Conservation (phyloP, 2,888 invertebrate genomes). For the Linnaemya tessellans region DNA sequence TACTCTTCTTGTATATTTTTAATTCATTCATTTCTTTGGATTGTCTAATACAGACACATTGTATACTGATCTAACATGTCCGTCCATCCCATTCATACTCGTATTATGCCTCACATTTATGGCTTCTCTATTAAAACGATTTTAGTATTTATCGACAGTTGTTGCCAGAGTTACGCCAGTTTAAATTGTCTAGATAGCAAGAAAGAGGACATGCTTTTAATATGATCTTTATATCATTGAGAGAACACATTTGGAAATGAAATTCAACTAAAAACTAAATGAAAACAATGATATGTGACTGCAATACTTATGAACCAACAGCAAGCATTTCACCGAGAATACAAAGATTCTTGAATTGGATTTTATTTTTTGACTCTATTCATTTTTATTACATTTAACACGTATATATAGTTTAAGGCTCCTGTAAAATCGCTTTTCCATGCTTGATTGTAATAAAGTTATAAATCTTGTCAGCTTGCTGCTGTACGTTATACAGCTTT, state of each 20-base stretch:
- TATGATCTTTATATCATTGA: slow-evolving; percentile 62
- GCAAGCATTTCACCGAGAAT: background rate
- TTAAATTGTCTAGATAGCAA: slow-evolving; percentile 60
- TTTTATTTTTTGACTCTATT: slow-evolving; percentile 29
- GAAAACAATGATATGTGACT: slow-evolving; percentile 42
- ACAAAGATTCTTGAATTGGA: background rate
- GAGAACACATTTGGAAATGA: slow-evolving; percentile 42
- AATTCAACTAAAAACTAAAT: background rate
- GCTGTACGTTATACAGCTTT: slow-evolving; percentile 34
- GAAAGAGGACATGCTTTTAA: slow-evolving; percentile 69
- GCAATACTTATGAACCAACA: slow-evolving; percentile 13
- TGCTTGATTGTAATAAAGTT: slow-evolving; percentile 71
- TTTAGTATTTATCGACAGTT: slow-evolving; percentile 71
- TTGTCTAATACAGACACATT: slow-evolving; percentile 40
- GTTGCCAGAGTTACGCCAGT: slow-evolving; percentile 62
- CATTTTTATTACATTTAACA: slow-evolving; percentile 67
- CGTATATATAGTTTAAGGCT: slow-evolving; percentile 68
- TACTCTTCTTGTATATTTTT: background rate
- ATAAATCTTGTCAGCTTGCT: slow-evolving; percentile 69
- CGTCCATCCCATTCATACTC: slow-evolving; percentile 29
- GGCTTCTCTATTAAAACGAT: slow-evolving; percentile 66
- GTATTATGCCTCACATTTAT: slow-evolving; percentile 70
- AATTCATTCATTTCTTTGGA: slow-evolving; percentile 8
- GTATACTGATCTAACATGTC: slow-evolving; percentile 23
- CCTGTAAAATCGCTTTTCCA: slow-evolving; percentile 70